A percentile compares a stretch with the other conserved stretches of the same genome.
Conservation (phyloP, 2,888 invertebrate species). For the Tenthredo mesomela region DNA sequence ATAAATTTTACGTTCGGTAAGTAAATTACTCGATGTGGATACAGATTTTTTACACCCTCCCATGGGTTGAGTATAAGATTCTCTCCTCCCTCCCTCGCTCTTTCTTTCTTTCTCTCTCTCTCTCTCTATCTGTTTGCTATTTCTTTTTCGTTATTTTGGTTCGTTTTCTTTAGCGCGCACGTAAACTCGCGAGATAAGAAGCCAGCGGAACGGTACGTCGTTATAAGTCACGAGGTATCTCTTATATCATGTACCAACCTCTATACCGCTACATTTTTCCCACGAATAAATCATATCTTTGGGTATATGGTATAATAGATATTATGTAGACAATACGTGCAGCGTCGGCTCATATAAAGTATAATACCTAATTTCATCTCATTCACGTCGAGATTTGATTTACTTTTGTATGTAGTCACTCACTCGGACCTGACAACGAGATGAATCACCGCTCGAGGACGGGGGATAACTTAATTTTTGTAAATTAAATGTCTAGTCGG, state of each 20-base stretch:
- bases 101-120: background rate
- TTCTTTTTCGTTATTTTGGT: background rate
- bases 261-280: background rate
- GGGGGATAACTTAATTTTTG: background rate
- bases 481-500: background rate
- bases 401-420: background rate
- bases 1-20: conserved; percentile 25
- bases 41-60: conserved; percentile 16
- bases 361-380: conserved; percentile 7
- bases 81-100: background rate
- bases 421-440: background rate
- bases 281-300: background rate
- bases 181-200: conserved; percentile 23
- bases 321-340: background rate
- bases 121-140: background rate
- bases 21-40: conserved; percentile 16
- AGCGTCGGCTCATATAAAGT: background rate
- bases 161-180: background rate
- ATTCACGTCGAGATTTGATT: background rate
- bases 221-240: background rate
- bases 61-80: conserved; percentile 9
- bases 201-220: conserved; percentile 2
- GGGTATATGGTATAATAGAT: background rate
- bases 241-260: background rate
- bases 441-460: background rate